Evolutionary conservation across 1,140 invertebrate genomes (phyloP), one percentile per base, ranked within the genome.

Genomic region (Rhyacophila brunnea): DNA sequence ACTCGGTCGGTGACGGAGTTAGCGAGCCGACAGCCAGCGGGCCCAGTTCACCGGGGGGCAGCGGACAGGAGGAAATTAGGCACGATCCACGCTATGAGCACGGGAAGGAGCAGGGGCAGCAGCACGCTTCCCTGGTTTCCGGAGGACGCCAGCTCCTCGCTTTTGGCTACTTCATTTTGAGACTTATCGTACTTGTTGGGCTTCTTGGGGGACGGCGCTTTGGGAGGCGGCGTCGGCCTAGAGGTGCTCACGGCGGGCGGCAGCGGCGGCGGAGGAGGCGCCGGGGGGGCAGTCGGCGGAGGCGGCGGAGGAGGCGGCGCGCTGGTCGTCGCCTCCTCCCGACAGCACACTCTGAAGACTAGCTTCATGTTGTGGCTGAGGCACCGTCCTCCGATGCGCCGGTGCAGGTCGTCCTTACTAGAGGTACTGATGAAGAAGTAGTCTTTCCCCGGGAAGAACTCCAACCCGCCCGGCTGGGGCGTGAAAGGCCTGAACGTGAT

Each of bases 361-460:
- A 96, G 89, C 82, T 95, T 95, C 93, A 96, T 96, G 80, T 96
- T 95, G 73, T 96, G 87, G 60, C 88, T 91, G 36, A 89, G 85
- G 80, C 94, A 96, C 48, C 92, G 85, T 38, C 92, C 92, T 42
- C 93, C 92, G 72, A 95, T 92, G 66, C 92, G 86, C 70, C 92
- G 84, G 72, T 96, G 91, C 65, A 95, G 77, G 70, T 95, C 92
- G 70, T 95, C 91, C 73, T 91, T 91, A 60, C 91, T 93, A 48
- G 93, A 95, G 58, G 93, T 83, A 82, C 92, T 95, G 78, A 96
- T 96, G 79, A 96, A 96, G 76, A 95, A 96, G 75, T 96, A 96
- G 76, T 96, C 93, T 72, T 93, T 91, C 57, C 94, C 93, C 60
- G 94, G 93, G 67, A 91, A 85, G 79, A 96, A 96, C 77, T 96